Evolutionary conservation across 2,113 vertebrate genomes (phyloP).

Genomic region (Pygoscelis adeliae): DNA sequence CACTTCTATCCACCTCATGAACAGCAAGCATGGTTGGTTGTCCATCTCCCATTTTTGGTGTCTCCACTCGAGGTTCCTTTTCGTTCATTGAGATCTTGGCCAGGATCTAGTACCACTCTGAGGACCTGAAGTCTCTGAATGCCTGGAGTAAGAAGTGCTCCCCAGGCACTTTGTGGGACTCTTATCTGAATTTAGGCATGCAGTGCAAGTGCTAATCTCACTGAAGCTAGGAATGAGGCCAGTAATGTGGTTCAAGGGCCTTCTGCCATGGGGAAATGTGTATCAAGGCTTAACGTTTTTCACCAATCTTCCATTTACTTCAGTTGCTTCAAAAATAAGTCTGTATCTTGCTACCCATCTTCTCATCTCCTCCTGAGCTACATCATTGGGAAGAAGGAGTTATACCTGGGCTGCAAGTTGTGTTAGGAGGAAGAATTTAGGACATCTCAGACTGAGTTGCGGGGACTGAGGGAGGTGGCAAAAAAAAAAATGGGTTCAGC

Average conservation of each 20-base stretch:
- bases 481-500: neutral
- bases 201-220: neutral
- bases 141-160: neutral
- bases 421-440: neutral
- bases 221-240: neutral
- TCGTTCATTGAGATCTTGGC: neutral
- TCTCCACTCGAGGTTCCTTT: neutral
- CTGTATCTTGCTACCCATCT: neutral
- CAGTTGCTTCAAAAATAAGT: neutral
- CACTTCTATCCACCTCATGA: rapidly evolving
- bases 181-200: neutral
- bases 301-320: neutral
- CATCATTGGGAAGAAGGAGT: neutral
- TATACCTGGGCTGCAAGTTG: rapidly evolving
- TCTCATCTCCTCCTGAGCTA: neutral
- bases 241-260: neutral
- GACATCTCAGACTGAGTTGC: neutral
- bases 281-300: neutral
- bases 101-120: neutral
- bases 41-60: neutral
- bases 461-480: neutral
- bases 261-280: neutral
- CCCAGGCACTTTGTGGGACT: neutral
- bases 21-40: neutral
- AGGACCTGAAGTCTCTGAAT: neutral